A percentile compares a stretch with the other conserved stretches of the same genome.
Conservation (phyloP, 2,797 vertebrate species). For the Micropoecilia bifurca region DNA sequence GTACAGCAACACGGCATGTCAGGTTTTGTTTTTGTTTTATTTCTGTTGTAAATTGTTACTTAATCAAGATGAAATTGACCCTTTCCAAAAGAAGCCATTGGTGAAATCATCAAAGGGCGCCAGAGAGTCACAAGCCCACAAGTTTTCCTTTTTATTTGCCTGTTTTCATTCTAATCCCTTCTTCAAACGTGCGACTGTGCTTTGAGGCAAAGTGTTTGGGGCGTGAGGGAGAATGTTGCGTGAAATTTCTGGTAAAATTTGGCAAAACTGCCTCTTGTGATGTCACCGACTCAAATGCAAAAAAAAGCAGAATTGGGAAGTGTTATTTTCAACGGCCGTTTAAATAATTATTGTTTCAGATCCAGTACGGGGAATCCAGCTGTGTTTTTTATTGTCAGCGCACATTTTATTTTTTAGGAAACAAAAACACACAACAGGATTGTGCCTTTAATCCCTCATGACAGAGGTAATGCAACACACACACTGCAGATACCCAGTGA, state of each 20-base stretch:
- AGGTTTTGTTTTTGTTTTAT: not conserved
- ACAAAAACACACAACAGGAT: not conserved
- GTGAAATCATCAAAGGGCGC: not conserved
- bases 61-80: not conserved
- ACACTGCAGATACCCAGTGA: constrained; percentile 12
- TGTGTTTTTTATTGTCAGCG: not conserved
- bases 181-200: not conserved
- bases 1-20: not conserved
- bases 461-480: constrained; percentile 51
- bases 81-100: not conserved
- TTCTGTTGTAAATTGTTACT: not conserved
- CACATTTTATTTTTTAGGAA: not conserved
- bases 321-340: not conserved
- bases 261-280: not conserved
- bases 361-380: not conserved
- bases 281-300: not conserved
- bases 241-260: not conserved
- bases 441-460: constrained; percentile 27
- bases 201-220: not conserved
- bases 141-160: not conserved
- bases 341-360: not conserved
- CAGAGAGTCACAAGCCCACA: not conserved
- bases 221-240: not conserved
- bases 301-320: not conserved
- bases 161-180: not conserved